Base-by-base conservation (phyloP, 1,140 invertebrate genomes). In the Bombus sibiricus region DNA sequence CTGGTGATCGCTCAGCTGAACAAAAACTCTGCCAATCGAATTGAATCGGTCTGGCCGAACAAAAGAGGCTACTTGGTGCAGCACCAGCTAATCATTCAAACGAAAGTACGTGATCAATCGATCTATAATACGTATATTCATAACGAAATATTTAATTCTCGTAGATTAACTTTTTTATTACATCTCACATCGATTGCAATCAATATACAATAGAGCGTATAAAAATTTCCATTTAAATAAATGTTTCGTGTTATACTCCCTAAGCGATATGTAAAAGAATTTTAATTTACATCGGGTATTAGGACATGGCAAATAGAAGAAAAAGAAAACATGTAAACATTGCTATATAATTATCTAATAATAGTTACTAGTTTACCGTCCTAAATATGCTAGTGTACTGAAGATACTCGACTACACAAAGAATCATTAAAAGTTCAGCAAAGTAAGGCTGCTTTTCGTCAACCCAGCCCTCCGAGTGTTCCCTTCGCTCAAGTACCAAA, bases 391-490 rank as follows among this genome's bases (percentile, higher is more conserved):
- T 47, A 47, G 47, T 6, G 47, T 47, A 18, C 15, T 1, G 18
- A 22, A 22, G 1, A 53, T 53, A 22, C 47, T 53, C 18, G 47
- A 53, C 47, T 53, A 2, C 0, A 53, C 5, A 18, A 53, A 22
- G 22, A 22, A 22, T 78, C 64, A 90, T 90, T 90, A 90, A 89
- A 81, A 47, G 47, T 75, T 43, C 66, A 34, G 10, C 71, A n/a
- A 41, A 3, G 43, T 78, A 25, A 39, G 74, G 28, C 88, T 90
- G 89, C 75, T 85, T 87, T 72, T 87, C 88, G 88, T 90, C 88
- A 74, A 64, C 78, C 79, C 69, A 81, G 34, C 88, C 71, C 89
- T 90, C 83, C 85, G 87, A 41, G n/a, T 28, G 59, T 64, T 76
- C 80, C 66, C 59, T 69, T 64, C 43, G 9, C 34, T 74, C 41